Evolutionary conservation across 2,888 invertebrate genomes (phyloP), one percentile per base, ranked within the genome.

Genomic region (Arctia plantaginis): DNA sequence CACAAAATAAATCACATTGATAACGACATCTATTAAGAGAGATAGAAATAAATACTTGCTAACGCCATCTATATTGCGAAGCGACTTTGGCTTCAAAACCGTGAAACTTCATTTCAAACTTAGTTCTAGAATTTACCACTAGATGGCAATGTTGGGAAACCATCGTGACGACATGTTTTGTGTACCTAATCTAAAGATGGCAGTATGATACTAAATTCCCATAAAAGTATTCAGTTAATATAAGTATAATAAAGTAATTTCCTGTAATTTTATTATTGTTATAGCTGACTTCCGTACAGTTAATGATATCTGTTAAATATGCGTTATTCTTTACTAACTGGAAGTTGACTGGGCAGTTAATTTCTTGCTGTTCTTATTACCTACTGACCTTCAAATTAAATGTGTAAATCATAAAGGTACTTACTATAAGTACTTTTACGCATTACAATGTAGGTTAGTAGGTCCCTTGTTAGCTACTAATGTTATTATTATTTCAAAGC

Each of bases 131-230:
- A 1, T 0, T 15, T 7, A 3, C 20, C 47, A 66, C 1, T 66
- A 78, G 74, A 72, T 69, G 66, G 65, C 65, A 15, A 1, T 15
- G 8, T n/a, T 3, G 1, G 1, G 0, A 0, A 1, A 27, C 3
- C 15, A 41, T 20, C 23, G 15, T 2, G 18, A 15, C 27, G 13
- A 23, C 27, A 8, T 20, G 10, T 39, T 18, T 18, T 3, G 1
- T 66, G 10, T n/a, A n/a, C n/a, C n/a, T 55, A 15, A 62, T 8
- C 30, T 6, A 75, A n/a, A 81, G 83, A 78, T 81, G 74, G 69
- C 85, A 66, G 7, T 73, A 12, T 39, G 27, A 20, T 27, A 41
- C 13, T 33, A 23, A 4, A 62, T 62, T 62, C 18, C 7, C 59
- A 15, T 15, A 20, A 41, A 12, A 3, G 10, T 41, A 8, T 41